Evolutionary conservation across 1,140 invertebrate genomes (phyloP), one percentile per base, ranked within the genome.

Genomic region (Sarcophaga bullata): DNA sequence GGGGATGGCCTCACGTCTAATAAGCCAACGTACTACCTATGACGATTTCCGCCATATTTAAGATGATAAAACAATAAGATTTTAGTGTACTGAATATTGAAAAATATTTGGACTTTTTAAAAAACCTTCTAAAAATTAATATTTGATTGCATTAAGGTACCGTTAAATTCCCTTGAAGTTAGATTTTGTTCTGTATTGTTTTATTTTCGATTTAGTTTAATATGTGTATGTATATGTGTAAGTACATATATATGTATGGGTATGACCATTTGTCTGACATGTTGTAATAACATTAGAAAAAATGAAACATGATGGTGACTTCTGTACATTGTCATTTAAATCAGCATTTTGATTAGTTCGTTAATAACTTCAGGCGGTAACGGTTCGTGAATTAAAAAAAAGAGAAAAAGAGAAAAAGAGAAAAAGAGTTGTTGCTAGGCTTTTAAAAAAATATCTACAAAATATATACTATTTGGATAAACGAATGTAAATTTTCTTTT

Each of bases 301-400:
- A 68, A 68, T 19, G n/a, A 68, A 58, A 68, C 6, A 68, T 25
- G 62, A 68, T 68, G 19, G 17, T 50, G 75, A 78, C 15, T 50
- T 78, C 25, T 78, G 10, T 49, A 8, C 19, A 19, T 15, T 52
- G 46, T 49, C 48, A 78, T 17, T 78, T 50, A 78, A 78, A 78
- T 78, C 75, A 78, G 50, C 75, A 78, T 78, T 25, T 78, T 78
- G 75, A 78, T 78, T 78, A 78, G 75, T 78, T 78, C n/a, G 48
- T 78, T 49, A 17, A 78, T 78, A 78, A 78, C 75, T 78, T 52
- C 49, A 78, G 50, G 49, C 75, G 75, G 8, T 11, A 50, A 78
- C 75, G 75, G 75, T 78, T 78, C n/a, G 49, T 19, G 9, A 72
- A n/a, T n/a, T n/a, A n/a, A n/a, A n/a, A n/a, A n/a, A n/a, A n/a